A percentile compares a stretch with the other conserved stretches of the same genome.
phyloP scores from a whole-genome alignment of 2,113 vertebrate genomes.

The Phrynocephalus versicolor region DNA sequence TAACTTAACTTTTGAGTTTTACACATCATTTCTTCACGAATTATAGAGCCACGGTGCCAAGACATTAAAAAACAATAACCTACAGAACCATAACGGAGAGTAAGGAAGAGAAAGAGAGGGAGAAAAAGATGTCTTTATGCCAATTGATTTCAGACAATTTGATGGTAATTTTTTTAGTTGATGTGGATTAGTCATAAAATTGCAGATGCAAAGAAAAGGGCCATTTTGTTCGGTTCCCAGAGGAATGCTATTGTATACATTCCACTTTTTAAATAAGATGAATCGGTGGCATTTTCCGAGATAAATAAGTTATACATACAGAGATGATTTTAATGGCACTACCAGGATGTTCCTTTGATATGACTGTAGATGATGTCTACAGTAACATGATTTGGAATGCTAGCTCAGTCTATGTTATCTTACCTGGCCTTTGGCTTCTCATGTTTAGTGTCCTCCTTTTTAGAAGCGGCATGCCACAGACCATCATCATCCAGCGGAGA shows the following conservation, averaged over 20 bases:
- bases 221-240: slow-evolving; percentile 35
- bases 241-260: slow-evolving; percentile 37
- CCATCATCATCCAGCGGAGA: slow-evolving; percentile 44
- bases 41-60: slow-evolving; percentile 60
- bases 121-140: slow-evolving; percentile 40
- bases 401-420: slow-evolving; percentile 57
- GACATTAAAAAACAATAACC: slow-evolving; percentile 53
- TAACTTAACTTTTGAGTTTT: slow-evolving; percentile 73
- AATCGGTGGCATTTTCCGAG: slow-evolving; percentile 51
- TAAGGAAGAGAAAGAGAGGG: neutral
- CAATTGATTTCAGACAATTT: slow-evolving; percentile 61
- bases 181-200: slow-evolving; percentile 51
- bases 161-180: slow-evolving; percentile 55
- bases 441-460: slow-evolving; percentile 40
- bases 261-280: slow-evolving; percentile 54
- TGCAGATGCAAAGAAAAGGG: slow-evolving; percentile 53
- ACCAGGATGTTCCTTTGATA: slow-evolving; percentile 18
- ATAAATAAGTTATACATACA: slow-evolving; percentile 9
- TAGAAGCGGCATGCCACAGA: slow-evolving; percentile 23
- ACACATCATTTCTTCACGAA: slow-evolving; percentile 58
- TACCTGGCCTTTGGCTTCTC: slow-evolving; percentile 55
- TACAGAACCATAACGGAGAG: slow-evolving; percentile 39
- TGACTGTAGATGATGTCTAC: slow-evolving; percentile 12
- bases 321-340: neutral
- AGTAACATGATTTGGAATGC: slow-evolving; percentile 24